Evolutionary conservation across 2,797 vertebrate genomes (phyloP).

Genomic region (Prunella strophiata): DNA sequence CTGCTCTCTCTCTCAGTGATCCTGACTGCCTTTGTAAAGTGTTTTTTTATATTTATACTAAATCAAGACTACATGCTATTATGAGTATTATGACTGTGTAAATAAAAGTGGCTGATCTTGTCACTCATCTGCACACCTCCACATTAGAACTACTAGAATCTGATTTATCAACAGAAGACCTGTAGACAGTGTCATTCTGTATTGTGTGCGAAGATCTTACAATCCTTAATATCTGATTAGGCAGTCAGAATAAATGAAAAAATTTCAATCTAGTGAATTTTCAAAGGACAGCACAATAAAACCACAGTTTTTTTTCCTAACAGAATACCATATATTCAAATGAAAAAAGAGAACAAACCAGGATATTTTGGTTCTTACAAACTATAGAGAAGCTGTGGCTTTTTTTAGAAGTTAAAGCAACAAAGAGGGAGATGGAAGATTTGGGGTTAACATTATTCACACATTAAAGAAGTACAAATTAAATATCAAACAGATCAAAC

Average conservation of each 20-base stretch:
- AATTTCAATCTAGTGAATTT: not conserved
- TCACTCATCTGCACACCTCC: not conserved
- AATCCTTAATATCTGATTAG: not conserved
- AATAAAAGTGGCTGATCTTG: not conserved
- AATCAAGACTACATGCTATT: not conserved
- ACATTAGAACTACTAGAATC: not conserved
- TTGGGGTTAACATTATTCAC: not conserved
- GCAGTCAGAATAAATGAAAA: not conserved
- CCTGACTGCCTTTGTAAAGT: not conserved
- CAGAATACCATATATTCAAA: not conserved
- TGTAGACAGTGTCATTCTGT: rapidly evolving
- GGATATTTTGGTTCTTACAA: not conserved
- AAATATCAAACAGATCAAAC: not conserved
- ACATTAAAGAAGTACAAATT: not conserved
- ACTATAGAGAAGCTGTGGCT: not conserved
- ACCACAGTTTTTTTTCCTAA: not conserved
- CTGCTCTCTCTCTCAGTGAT: not conserved
- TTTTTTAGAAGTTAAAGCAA: not conserved
- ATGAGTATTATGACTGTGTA: not conserved
- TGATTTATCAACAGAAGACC: not conserved
- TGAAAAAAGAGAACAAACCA: not conserved
- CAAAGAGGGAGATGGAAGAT: not conserved
- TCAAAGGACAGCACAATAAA: not conserved
- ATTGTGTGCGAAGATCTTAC: not conserved
- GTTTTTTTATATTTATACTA: not conserved